Evolutionary conservation across 2,888 invertebrate species (phyloP).

Genomic region (Augochlorella aurata): DNA sequence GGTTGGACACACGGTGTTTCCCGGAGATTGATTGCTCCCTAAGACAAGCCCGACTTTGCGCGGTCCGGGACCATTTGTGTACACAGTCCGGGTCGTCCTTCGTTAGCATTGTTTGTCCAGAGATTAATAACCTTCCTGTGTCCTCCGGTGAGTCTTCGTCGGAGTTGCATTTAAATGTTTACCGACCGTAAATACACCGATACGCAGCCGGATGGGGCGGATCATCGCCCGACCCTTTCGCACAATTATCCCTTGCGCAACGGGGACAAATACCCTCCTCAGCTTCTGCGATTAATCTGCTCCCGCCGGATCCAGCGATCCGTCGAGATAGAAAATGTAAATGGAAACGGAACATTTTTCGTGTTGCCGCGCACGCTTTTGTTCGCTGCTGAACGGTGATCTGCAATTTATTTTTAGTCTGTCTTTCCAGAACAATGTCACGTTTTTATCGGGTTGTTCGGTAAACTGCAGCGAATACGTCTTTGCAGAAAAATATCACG

Average conservation of each 20-base stretch:
- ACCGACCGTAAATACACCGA: conserved; percentile 39
- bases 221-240: conserved; percentile 2
- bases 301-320: neutral
- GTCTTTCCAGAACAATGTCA: too few species aligned
- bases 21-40: conserved; percentile 50
- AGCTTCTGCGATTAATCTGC: neutral
- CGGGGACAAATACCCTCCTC: neutral
- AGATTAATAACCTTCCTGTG: conserved; percentile 58
- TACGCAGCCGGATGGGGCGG: conserved; percentile 16
- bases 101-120: conserved; percentile 61
- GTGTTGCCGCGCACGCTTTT: too few species aligned
- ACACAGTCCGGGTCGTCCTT: conserved; percentile 52
- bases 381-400: too few species aligned
- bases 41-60: conserved; percentile 49
- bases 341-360: neutral
- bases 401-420: too few species aligned
- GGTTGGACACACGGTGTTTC: neutral
- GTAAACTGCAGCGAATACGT: too few species aligned
- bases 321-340: neutral
- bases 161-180: conserved; percentile 57
- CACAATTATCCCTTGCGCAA: neutral
- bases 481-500: too few species aligned
- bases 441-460: too few species aligned
- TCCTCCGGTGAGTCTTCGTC: conserved; percentile 30
- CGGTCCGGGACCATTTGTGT: conserved; percentile 43